Evolutionary conservation across 2,797 vertebrate species (phyloP).

Genomic region (Prionace glauca): DNA sequence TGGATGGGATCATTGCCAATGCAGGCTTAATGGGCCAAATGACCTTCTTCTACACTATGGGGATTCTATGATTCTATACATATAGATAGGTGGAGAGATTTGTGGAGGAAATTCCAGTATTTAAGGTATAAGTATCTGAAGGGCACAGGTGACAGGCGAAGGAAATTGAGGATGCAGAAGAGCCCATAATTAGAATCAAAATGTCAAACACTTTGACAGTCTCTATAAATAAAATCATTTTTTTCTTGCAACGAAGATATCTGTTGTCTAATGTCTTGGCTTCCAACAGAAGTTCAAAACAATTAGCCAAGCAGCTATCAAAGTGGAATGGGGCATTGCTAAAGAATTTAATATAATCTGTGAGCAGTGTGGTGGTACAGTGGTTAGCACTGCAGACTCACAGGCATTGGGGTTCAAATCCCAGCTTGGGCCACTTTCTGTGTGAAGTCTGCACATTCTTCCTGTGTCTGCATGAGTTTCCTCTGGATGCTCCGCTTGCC

Average conservation of each 20-base stretch:
- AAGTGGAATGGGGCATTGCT: background rate
- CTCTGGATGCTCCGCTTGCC: too few relatives aligned
- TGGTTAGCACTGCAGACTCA: too few relatives aligned
- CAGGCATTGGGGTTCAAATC: too few relatives aligned
- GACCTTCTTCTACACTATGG: too few relatives aligned
- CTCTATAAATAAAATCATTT: background rate
- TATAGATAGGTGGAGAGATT: background rate
- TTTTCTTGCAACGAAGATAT: background rate
- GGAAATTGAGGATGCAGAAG: background rate
- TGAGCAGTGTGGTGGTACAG: too few relatives aligned
- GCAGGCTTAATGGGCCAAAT: too few relatives aligned
- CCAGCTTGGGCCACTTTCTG: too few relatives aligned
- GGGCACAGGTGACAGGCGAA: too few relatives aligned
- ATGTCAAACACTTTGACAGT: background rate
- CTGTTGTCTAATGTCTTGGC: background rate
- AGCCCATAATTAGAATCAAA: background rate
- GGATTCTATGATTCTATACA: too few relatives aligned
- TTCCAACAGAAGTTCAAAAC: background rate
- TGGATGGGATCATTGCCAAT: too few relatives aligned
- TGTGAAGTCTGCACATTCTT: too few relatives aligned
- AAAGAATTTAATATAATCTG: background rate
- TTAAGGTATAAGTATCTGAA: background rate
- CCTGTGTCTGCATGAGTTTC: too few relatives aligned
- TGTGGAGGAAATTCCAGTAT: background rate
- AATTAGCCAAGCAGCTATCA: background rate